Percentiles rank a stretch among this genome's conserved stretches.
Conservation (phyloP, 2,797 vertebrate species). For the Novumbra hubbsi region DNA sequence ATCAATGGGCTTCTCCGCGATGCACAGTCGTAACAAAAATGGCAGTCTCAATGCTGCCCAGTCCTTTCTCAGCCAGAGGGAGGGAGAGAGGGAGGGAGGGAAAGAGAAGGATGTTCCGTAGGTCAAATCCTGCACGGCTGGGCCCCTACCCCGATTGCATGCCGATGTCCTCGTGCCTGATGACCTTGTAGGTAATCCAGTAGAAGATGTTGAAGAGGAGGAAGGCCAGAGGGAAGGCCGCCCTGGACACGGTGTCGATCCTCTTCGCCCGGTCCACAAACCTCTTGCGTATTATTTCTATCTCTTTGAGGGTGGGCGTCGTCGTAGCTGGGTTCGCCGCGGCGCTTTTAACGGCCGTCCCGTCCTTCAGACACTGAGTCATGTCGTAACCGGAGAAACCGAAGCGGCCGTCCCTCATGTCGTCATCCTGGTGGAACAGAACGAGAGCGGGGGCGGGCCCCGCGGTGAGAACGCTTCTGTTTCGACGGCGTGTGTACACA, state of each 20-base stretch:
- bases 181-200: slow-evolving; percentile 99
- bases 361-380: slow-evolving; percentile 91
- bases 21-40: slow-evolving; percentile 28
- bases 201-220: slow-evolving; percentile 99
- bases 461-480: not conserved
- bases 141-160: slow-evolving; percentile 73
- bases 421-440: slow-evolving; percentile 81
- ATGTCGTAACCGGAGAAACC: slow-evolving; percentile 91
- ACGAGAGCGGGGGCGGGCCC: slow-evolving; percentile 5
- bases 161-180: slow-evolving; percentile 90
- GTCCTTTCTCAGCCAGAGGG: slow-evolving; percentile 61
- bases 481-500: not conserved
- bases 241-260: slow-evolving; percentile 96
- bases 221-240: slow-evolving; percentile 94
- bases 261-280: slow-evolving; percentile 98
- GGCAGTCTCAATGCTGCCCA: slow-evolving; percentile 26
- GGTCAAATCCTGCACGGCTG: slow-evolving; percentile 47
- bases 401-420: slow-evolving; percentile 88
- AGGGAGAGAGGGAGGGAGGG: slow-evolving; percentile 24
- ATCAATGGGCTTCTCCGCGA: slow-evolving; percentile 27
- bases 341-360: slow-evolving; percentile 82
- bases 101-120: not conserved
- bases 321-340: slow-evolving; percentile 69
- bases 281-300: slow-evolving; percentile 90
- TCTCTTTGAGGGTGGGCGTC: slow-evolving; percentile 80